Evolutionary conservation across 2,888 invertebrate genomes (phyloP), one percentile per base, ranked within the genome.

Genomic region (Coecobrya sp.): DNA sequence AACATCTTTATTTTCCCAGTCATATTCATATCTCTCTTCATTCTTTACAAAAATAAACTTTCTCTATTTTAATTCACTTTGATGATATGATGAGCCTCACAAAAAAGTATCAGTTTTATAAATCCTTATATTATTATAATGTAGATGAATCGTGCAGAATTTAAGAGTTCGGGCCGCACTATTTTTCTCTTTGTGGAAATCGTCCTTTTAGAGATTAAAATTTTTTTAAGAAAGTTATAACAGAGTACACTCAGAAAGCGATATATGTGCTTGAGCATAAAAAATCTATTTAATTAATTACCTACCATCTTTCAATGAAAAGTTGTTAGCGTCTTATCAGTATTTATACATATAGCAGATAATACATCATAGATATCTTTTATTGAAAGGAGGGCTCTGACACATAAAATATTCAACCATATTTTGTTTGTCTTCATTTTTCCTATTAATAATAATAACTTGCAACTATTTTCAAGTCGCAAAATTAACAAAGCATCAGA

Each of bases 41-140:
- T 22, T 62, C 13, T 10, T 25, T 27, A 36, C 25, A 30, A 52
- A 70, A n/a, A 81, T 4, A 79, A 79, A 79, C 49, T 49, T 79
- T 79, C 49, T 4, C 4, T 76, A 19, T 49, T 11, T 68, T 62
- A 73, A 8, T 62, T 25, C 62, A 62, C 62, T 62, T 25, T 62
- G 8, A 59, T 22, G 7, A 59, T 8, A 59, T 19, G 1, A 59
- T n/a, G 70, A 70, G 70, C 70, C 70, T 70, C 65, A 65, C 65
- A 65, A 65, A 59, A 59, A 19, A n/a, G 22, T 19, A 59, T 59
- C n/a, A n/a, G 59, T 19, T 19, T n/a, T 59, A 8, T 8, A 59
- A 59, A 59, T 11, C 10, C 27, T 16, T 27, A 68, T n/a, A 25
- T 65, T 65, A 5, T 3, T 8, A 59, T 8, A 19, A 42, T n/a